Percentiles rank a stretch among this genome's conserved stretches.
These are phyloP conservation scores for Drosophila nannoptera DNA, from an alignment of 1,140 invertebrate species.

Conservation along the genomic window DNA sequence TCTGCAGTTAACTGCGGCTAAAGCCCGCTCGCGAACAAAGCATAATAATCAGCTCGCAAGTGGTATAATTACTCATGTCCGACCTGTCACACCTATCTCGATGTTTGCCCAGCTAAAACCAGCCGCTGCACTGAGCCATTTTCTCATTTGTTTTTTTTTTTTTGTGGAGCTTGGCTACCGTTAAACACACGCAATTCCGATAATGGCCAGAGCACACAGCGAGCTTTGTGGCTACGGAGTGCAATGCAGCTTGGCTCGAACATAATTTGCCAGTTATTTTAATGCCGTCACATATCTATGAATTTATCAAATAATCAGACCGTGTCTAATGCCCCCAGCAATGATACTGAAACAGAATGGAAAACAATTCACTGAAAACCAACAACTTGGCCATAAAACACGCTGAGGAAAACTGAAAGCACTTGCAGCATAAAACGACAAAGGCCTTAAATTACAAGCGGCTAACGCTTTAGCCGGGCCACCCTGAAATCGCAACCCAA, in stretches of 20 bases:
- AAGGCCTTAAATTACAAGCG: conserved; percentile 68
- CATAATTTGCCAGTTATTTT: conserved; percentile 62
- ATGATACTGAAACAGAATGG: conserved; percentile 53
- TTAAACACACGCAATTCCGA: not conserved
- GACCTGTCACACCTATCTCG: too few species aligned
- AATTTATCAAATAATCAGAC: conserved; percentile 73
- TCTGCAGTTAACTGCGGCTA: too few species aligned
- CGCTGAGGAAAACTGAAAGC: conserved; percentile 30
- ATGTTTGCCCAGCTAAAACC: too few species aligned
- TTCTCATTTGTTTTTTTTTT: too few species aligned
- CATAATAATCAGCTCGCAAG: too few species aligned
- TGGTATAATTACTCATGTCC: too few species aligned
- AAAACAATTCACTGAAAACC: not conserved
- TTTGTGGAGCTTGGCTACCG: not conserved
- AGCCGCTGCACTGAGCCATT: too few species aligned
- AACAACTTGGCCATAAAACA: conserved; percentile 21
- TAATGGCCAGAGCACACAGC: conserved; percentile 1
- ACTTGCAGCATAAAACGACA: conserved; percentile 61
- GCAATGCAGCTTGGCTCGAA: conserved; percentile 16
- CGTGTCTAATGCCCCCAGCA: conserved; percentile 63
- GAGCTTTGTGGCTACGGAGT: conserved; percentile 16
- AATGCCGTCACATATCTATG: conserved; percentile 67
- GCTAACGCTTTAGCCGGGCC: conserved; percentile 18
- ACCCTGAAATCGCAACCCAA: conserved; percentile 14
- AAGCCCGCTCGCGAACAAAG: too few species aligned